phyloP scores from a whole-genome alignment of 2,797 vertebrate genomes.

The Heteromormyrus szaboi region DNA sequence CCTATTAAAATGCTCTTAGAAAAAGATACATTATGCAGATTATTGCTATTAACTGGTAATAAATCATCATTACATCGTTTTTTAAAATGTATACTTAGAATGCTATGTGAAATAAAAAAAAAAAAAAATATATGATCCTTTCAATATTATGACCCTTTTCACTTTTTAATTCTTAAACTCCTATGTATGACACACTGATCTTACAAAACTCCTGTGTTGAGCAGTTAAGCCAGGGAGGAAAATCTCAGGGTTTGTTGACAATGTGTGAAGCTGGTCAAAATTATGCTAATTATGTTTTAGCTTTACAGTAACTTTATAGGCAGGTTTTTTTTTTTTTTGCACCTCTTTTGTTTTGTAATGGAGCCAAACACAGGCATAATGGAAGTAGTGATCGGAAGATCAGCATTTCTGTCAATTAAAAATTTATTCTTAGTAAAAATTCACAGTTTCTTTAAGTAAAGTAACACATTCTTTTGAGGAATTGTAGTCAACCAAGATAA shows the following conservation, averaged over 20 bases:
- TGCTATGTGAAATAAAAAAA: neutral
- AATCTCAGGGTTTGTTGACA: neutral
- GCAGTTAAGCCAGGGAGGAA: neutral
- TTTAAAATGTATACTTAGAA: neutral
- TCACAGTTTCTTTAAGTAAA: neutral
- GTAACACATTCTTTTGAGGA: neutral
- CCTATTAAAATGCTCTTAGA: conserved; percentile 21
- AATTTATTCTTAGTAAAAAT: neutral
- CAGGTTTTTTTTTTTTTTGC: neutral
- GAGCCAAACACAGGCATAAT: neutral
- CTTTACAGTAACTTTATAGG: neutral
- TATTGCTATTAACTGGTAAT: neutral
- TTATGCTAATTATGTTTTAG: neutral
- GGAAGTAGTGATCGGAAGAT: neutral
- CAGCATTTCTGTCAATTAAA: neutral
- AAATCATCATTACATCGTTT: neutral
- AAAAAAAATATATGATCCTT: neutral
- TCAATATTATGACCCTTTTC: neutral
- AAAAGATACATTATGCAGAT: neutral
- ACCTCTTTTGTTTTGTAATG: neutral
- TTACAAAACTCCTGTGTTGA: neutral
- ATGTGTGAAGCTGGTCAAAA: neutral
- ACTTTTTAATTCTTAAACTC: neutral
- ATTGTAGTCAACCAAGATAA: neutral
- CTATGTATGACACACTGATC: neutral